Percentiles rank a stretch among this genome's conserved stretches.
Evolutionary conservation across 1,140 invertebrate species (phyloP).

Genomic region (Cepaea nemoralis): DNA sequence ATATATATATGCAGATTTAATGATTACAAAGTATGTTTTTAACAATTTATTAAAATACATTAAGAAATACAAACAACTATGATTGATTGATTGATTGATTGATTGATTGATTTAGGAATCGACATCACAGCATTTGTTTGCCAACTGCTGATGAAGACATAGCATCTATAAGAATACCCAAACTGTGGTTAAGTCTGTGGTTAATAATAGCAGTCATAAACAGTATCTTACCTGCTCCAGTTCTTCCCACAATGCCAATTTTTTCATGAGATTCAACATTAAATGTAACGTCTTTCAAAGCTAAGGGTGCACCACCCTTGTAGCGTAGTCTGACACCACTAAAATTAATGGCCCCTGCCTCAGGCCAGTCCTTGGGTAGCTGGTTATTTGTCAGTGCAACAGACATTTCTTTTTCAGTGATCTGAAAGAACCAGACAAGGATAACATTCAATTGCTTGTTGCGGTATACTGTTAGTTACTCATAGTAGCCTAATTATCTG

Average conservation of each 20-base stretch:
- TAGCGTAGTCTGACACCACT: constrained; percentile 75
- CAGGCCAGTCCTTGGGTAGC: constrained; percentile 74
- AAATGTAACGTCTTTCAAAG: constrained; percentile 75
- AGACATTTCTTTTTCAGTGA: not conserved
- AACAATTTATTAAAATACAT: too few species aligned
- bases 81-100: not conserved
- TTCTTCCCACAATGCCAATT: constrained; percentile 75
- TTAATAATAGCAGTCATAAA: too few species aligned
- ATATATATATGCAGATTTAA: too few species aligned
- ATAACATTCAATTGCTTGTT: not conserved
- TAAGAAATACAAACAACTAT: too few species aligned
- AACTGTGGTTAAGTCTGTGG: too few species aligned
- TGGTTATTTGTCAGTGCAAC: not conserved
- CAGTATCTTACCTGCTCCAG: constrained; percentile 71
- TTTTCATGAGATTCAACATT: constrained; percentile 76
- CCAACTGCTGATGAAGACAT: too few species aligned
- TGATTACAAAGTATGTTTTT: too few species aligned
- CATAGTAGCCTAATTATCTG: too few species aligned
- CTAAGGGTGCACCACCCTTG: constrained; percentile 71
- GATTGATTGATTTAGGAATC: too few species aligned
- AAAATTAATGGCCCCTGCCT: constrained; percentile 75
- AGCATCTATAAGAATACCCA: too few species aligned
- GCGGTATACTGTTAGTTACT: too few species aligned
- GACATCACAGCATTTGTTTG: too few species aligned
- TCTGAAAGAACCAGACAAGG: not conserved